A percentile compares a stretch with the other conserved stretches of the same genome.
Conservation (phyloP, 2,888 invertebrate species). For the Theretra japonica region DNA sequence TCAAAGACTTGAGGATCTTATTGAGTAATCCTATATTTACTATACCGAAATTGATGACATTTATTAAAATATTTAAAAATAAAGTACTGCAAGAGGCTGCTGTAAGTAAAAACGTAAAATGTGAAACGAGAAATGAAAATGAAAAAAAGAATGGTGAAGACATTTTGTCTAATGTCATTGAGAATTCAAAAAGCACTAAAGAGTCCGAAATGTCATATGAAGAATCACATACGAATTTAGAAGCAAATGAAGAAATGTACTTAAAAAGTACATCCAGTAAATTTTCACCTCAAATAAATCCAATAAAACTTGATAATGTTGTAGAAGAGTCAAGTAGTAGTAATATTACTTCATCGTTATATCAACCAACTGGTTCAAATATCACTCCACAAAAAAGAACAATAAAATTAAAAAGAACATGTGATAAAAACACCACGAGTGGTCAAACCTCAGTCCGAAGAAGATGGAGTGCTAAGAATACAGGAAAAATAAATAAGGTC, state of each 20-base stretch:
- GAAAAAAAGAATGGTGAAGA: neutral
- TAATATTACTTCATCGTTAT: neutral
- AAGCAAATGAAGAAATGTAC: neutral
- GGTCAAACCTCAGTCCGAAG: neutral
- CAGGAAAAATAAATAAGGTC: neutral
- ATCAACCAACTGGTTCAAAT: neutral
- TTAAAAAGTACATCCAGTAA: neutral
- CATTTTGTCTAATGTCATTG: neutral
- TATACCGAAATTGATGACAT: neutral
- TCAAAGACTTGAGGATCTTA: neutral
- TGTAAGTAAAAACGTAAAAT: neutral
- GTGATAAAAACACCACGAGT: neutral
- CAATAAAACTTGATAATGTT: neutral
- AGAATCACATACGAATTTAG: neutral
- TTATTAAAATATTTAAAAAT: no score
- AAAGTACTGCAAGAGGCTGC: neutral
- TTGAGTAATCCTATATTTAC: conserved; percentile 16
- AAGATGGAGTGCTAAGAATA: conserved; percentile 27
- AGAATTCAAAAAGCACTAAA: neutral
- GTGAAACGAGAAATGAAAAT: neutral
- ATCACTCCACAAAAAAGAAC: conserved; percentile 18
- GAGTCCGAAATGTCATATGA: neutral
- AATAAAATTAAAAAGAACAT: conserved; percentile 27
- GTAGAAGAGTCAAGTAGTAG: neutral
- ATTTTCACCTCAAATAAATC: neutral